Evolutionary conservation across 2,888 invertebrate species (phyloP).

Genomic region (Agrotis exclamationis): DNA sequence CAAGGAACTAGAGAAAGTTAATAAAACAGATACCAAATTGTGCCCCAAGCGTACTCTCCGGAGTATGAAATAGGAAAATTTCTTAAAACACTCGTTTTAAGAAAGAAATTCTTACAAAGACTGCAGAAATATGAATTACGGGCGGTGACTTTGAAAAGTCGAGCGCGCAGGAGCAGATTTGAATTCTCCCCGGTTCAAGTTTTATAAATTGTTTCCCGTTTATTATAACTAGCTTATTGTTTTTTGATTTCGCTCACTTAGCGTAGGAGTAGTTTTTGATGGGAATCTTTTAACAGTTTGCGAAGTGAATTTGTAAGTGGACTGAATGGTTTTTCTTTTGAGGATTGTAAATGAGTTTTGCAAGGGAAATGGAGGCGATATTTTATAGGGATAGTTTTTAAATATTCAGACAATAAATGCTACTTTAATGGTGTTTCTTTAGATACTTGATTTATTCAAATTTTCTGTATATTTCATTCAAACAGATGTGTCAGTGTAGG

Average conservation of each 20-base stretch:
- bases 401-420: neutral
- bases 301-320: slow-evolving; percentile 39
- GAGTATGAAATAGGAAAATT: slow-evolving; percentile 61
- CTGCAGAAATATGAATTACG: slow-evolving; percentile 79
- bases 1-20: slow-evolving; percentile 41
- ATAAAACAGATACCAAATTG: slow-evolving; percentile 54
- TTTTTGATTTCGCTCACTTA: slow-evolving; percentile 64
- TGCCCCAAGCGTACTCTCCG: slow-evolving; percentile 35
- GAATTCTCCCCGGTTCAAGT: slow-evolving; percentile 68
- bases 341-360: slow-evolving; percentile 35
- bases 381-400: neutral
- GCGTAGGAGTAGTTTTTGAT: slow-evolving; percentile 60
- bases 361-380: neutral
- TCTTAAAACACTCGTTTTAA: slow-evolving; percentile 56
- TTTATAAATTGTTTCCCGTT: slow-evolving; percentile 75
- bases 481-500: no score
- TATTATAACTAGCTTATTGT: slow-evolving; percentile 67
- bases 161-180: slow-evolving; percentile 65
- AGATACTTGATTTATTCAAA: neutral
- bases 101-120: slow-evolving; percentile 68
- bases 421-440: neutral
- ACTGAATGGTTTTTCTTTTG: slow-evolving; percentile 27
- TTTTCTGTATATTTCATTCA: no score
- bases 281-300: slow-evolving; percentile 54
- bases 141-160: slow-evolving; percentile 79